Evolutionary conservation across 1,140 invertebrate genomes (phyloP).

Genomic region (Drosophila cardini): DNA sequence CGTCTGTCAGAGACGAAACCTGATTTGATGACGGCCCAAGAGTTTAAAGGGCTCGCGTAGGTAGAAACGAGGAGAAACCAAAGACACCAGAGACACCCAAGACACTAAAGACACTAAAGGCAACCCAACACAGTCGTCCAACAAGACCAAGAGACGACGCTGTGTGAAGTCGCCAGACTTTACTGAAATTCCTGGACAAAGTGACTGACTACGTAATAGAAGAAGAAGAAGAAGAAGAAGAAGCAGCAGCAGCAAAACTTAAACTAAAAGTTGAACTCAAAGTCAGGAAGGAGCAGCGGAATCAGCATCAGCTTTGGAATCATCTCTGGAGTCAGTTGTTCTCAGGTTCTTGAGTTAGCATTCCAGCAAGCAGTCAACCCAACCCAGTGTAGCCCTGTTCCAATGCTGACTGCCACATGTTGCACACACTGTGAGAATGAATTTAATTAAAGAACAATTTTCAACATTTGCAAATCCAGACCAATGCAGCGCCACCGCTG

Average conservation of each 20-base stretch:
- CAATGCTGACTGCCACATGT: constrained; percentile 65
- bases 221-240: constrained; percentile 11
- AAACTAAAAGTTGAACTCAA: constrained; percentile 14
- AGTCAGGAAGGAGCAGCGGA: constrained; percentile 12
- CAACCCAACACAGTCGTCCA: constrained; percentile 1
- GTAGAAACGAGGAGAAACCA: constrained; percentile 40
- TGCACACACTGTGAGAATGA: constrained; percentile 82
- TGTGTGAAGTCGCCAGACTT: constrained; percentile 53
- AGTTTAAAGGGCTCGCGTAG: constrained; percentile 73
- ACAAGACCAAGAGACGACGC: constrained; percentile 27
- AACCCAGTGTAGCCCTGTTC: constrained; percentile 26
- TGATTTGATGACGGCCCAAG: constrained; percentile 72
- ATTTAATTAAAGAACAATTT: constrained; percentile 79
- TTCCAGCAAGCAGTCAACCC: constrained; percentile 42
- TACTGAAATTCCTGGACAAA: constrained; percentile 55
- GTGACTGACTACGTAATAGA: constrained; percentile 64
- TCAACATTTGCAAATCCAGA: constrained; percentile 59
- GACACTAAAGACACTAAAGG: neutral
- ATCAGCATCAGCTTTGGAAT: neutral
- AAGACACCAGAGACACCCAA: too few relatives aligned
- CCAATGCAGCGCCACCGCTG: constrained; percentile 72
- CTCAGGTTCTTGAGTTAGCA: constrained; percentile 36
- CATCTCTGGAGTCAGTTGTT: constrained; percentile 21
- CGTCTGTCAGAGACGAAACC: constrained; percentile 70
- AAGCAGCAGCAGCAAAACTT: neutral